phyloP scores from a whole-genome alignment of 2,888 invertebrate species.

The Xestobium rufovillosum region DNA sequence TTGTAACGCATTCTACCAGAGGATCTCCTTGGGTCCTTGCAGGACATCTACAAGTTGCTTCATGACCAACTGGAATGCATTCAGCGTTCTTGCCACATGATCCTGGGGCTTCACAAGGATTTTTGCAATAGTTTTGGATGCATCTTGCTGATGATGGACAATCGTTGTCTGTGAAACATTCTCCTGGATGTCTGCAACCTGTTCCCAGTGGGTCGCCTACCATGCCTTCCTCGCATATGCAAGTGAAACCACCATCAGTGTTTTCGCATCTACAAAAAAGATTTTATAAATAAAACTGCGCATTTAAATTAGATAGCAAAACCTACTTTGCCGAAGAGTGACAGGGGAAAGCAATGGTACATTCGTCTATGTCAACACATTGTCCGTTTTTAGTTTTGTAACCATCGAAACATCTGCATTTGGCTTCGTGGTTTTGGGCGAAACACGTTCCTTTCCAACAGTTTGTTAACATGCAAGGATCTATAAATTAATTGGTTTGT shows the following conservation, averaged over 20 bases:
- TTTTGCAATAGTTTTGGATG: conserved; percentile 64
- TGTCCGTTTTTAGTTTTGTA: conserved; percentile 58
- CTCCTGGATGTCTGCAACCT: conserved; percentile 76
- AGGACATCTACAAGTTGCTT: conserved; percentile 67
- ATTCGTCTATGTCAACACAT: conserved; percentile 79
- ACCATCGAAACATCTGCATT: conserved; percentile 70
- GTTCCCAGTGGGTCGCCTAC: conserved; percentile 67
- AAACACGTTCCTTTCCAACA: conserved; percentile 78
- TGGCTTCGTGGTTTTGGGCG: conserved; percentile 61
- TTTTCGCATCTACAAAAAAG: conserved; percentile 63
- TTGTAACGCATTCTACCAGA: conserved; percentile 58
- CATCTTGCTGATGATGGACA: conserved; percentile 74
- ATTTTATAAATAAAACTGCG: neutral
- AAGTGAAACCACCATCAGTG: conserved; percentile 67
- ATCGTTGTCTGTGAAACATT: conserved; percentile 71
- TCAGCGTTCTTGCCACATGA: conserved; percentile 71
- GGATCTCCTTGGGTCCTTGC: conserved; percentile 70
- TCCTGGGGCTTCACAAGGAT: conserved; percentile 61
- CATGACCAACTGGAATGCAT: conserved; percentile 63
- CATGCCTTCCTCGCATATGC: conserved; percentile 69
- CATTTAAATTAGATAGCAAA: conserved; percentile 1
- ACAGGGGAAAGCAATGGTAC: conserved; percentile 62
- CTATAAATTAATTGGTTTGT: conserved; percentile 42
- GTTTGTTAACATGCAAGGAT: conserved; percentile 69
- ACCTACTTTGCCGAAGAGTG: conserved; percentile 62